Evolutionary conservation across 2,797 vertebrate species (phyloP).

Genomic region (Thamnophis elegans): DNA sequence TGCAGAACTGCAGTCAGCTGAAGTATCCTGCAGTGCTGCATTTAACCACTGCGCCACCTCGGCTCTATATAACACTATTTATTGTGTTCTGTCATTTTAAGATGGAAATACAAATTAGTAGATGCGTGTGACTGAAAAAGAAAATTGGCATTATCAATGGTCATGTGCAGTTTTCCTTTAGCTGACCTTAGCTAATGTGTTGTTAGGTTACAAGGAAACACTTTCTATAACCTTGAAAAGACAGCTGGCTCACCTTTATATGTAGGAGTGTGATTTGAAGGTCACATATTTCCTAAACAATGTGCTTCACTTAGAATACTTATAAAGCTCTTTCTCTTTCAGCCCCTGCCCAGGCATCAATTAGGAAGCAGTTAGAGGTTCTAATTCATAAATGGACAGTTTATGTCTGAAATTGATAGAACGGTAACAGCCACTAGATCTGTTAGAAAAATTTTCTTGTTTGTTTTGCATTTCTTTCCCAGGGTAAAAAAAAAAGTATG

Average conservation of each 20-base stretch:
- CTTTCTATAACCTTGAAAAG: slow-evolving; percentile 5
- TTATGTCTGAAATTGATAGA: background rate
- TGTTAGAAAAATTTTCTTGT: background rate
- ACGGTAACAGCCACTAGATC: background rate
- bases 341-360: background rate
- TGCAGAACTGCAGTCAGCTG: too few species aligned
- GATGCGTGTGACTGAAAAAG: background rate
- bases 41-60: too few species aligned
- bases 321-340: background rate
- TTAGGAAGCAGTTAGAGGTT: background rate
- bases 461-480: background rate
- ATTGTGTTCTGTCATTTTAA: background rate
- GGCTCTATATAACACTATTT: background rate
- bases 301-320: slow-evolving; percentile 8
- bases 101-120: background rate
- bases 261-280: slow-evolving; percentile 19
- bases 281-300: background rate
- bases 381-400: background rate
- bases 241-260: slow-evolving; percentile 28
- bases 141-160: background rate
- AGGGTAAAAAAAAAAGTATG: background rate
- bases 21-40: too few species aligned
- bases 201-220: background rate
- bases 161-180: background rate
- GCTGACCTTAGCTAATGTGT: background rate